Evolutionary conservation across 2,113 vertebrate genomes (phyloP).

Genomic region (Sceloporus undulatus): DNA sequence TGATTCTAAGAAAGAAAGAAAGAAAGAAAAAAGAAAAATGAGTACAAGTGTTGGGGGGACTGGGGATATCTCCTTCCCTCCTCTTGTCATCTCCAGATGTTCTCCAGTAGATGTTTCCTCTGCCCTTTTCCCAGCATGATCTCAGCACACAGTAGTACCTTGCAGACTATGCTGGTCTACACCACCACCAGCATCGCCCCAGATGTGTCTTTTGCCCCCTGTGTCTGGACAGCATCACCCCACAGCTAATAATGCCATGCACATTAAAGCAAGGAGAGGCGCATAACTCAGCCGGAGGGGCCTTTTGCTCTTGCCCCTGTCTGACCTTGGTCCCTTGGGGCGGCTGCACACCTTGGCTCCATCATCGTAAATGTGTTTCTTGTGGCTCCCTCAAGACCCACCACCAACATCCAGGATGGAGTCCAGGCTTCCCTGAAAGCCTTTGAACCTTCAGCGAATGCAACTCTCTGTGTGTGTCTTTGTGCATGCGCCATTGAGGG

Average conservation of each 20-base stretch:
- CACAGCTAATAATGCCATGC: slow-evolving; percentile 19
- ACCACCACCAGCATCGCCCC: neutral
- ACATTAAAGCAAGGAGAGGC: neutral
- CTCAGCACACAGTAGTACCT: neutral
- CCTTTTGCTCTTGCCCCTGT: neutral
- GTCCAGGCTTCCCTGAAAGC: neutral
- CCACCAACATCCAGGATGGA: neutral
- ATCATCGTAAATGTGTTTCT: neutral
- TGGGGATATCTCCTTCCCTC: neutral
- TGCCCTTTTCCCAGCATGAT: too few species aligned
- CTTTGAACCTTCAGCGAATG: neutral
- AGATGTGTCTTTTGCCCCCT: slow-evolving; percentile 5
- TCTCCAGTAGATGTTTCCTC: too few species aligned
- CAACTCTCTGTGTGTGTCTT: too few species aligned
- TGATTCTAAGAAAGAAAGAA: neutral
- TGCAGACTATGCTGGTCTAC: neutral
- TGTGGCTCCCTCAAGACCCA: neutral
- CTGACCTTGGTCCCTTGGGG: slow-evolving; percentile 10
- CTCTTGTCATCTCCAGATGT: neutral
- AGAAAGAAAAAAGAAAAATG: neutral
- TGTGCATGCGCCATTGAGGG: too few species aligned
- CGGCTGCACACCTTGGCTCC: neutral
- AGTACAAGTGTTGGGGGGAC: neutral
- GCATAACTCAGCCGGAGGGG: neutral
- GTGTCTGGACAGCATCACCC: slow-evolving; percentile 30